Evolutionary conservation across 2,113 vertebrate genomes (phyloP).

Genomic region (Perca schrenkii): DNA sequence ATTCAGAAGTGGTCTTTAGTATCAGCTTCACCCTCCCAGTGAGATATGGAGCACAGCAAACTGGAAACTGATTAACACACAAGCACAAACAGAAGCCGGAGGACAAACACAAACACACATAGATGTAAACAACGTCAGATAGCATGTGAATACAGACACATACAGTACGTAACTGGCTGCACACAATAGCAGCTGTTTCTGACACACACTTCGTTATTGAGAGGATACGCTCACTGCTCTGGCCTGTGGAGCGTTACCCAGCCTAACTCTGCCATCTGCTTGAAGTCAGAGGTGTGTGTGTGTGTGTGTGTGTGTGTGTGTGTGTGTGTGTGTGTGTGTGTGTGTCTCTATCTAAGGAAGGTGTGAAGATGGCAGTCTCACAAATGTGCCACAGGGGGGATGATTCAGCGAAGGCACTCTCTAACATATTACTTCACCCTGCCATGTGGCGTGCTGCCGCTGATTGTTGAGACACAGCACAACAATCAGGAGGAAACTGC

Average conservation of each 20-base stretch:
- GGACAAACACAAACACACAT: background rate
- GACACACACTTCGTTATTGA: slow-evolving; percentile 30
- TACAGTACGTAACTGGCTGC: background rate
- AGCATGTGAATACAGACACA: background rate
- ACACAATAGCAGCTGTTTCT: slow-evolving; percentile 31
- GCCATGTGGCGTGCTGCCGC: slow-evolving; percentile 5
- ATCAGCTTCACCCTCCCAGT: background rate
- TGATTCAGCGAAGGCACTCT: slow-evolving; percentile 41
- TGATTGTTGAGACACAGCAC: slow-evolving; percentile 13
- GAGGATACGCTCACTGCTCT: slow-evolving; percentile 15
- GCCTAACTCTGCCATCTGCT: slow-evolving; percentile 71
- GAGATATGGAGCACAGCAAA: slow-evolving; percentile 3
- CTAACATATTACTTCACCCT: slow-evolving; percentile 34
- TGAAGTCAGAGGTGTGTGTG: slow-evolving; percentile 42
- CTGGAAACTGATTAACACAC: slow-evolving; percentile 26
- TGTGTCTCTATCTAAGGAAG: background rate
- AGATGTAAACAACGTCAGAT: background rate
- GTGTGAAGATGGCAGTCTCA: slow-evolving; percentile 39
- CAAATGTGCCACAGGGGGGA: slow-evolving; percentile 21
- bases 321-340: too few relatives aligned
- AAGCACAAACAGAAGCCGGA: background rate
- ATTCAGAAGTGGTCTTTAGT: background rate
- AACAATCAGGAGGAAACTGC: background rate
- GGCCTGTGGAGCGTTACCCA: slow-evolving; percentile 25
- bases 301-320: background rate